Conservation (phyloP, 2,888 invertebrate species). For the Sicus ferrugineus region DNA sequence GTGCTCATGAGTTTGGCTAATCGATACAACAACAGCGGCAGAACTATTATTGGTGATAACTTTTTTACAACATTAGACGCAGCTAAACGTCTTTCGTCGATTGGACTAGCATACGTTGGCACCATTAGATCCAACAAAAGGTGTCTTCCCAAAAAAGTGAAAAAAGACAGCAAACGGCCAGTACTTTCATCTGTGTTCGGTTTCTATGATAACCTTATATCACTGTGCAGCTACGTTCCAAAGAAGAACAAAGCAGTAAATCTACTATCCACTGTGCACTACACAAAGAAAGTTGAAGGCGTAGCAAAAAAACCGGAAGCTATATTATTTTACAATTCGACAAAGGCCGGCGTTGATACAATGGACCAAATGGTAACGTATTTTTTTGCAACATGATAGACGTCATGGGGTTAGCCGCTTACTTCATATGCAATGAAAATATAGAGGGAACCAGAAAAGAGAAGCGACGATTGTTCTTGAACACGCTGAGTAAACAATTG, state of each 20-base stretch:
- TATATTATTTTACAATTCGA: constrained; percentile 31
- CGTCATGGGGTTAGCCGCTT: neutral
- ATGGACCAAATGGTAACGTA: constrained; percentile 32
- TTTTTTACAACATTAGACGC: constrained; percentile 34
- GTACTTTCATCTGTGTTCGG: constrained; percentile 27
- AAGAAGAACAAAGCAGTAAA: constrained; percentile 23
- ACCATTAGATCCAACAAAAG: constrained; percentile 32
- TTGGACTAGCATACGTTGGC: constrained; percentile 33
- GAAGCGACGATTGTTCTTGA: neutral
- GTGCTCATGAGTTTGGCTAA: constrained; percentile 37
- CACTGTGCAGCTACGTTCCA: too few relatives aligned
- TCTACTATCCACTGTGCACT: constrained; percentile 25
- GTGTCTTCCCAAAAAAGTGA: constrained; percentile 34
- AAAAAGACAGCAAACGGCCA: too few relatives aligned
- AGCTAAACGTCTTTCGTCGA: constrained; percentile 14
- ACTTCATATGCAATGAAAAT: neutral
- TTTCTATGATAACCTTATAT: constrained; percentile 26
- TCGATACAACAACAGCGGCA: constrained; percentile 35
- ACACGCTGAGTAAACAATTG: constrained; percentile 5
- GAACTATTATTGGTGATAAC: constrained; percentile 37
- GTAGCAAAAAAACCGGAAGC: constrained; percentile 27
- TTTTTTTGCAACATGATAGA: constrained; percentile 24
- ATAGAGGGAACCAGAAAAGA: neutral
- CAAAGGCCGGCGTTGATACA: constrained; percentile 35
- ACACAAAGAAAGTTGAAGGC: neutral